These are phyloP conservation scores for Galerucella nymphaeae DNA, from an alignment of 2,888 invertebrate genomes.

Conservation along the genomic window DNA sequence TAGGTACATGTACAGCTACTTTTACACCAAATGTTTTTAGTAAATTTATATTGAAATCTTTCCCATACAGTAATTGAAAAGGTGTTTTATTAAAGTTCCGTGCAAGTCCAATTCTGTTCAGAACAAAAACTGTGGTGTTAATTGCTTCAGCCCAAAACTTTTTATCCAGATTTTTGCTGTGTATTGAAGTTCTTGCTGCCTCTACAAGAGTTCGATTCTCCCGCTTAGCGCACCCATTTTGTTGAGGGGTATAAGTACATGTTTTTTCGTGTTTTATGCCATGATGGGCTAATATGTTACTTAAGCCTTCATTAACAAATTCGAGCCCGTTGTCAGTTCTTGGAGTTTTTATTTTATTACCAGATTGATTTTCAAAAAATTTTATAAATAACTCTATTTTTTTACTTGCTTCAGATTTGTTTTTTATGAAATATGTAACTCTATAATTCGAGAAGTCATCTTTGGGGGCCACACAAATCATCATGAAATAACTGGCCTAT, in stretches of 20 bases:
- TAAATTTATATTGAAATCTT: constrained; percentile 54
- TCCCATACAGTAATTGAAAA: constrained; percentile 56
- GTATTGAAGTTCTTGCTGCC: background rate
- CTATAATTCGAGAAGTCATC: too few species aligned
- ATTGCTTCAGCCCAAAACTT: constrained; percentile 57
- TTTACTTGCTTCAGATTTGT: too few species aligned
- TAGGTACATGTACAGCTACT: constrained; percentile 51
- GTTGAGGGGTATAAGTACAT: constrained; percentile 32
- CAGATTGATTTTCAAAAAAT: too few species aligned
- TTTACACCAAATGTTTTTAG: constrained; percentile 48
- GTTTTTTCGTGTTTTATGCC: too few species aligned
- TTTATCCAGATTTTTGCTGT: constrained; percentile 18
- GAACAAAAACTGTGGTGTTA: constrained; percentile 44
- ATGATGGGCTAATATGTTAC: too few species aligned
- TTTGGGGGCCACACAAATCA: too few species aligned
- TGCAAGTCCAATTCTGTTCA: constrained; percentile 46
- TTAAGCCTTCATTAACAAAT: too few species aligned
- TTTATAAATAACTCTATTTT: too few species aligned
- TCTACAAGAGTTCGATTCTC: constrained; percentile 46
- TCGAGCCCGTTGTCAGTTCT: too few species aligned
- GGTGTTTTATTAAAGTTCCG: constrained; percentile 45
- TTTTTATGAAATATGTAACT: too few species aligned
- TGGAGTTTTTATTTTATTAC: too few species aligned
- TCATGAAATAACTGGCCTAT: too few species aligned
- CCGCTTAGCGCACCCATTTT: constrained; percentile 58